These are phyloP conservation scores for Sesamia nonagrioides DNA, from an alignment of 1,140 invertebrate species.

Conservation along the genomic window DNA sequence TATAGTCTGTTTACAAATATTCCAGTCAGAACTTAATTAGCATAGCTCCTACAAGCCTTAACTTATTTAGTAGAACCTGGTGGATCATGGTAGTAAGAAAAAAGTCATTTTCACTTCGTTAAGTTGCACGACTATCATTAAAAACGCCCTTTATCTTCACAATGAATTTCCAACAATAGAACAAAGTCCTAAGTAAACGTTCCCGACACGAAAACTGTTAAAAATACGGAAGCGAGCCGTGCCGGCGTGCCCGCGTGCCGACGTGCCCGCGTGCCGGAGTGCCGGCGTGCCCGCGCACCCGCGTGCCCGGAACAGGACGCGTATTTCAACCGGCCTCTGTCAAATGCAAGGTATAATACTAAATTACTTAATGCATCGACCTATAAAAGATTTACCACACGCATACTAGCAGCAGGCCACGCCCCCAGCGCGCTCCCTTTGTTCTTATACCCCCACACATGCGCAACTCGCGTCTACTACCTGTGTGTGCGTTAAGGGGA, in stretches of 20 bases:
- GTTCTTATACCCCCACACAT: constrained; percentile 74
- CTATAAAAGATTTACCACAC: constrained; percentile 85
- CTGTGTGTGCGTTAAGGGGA: constrained; percentile 66
- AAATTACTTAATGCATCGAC: constrained; percentile 86
- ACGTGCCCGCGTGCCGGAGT: background rate
- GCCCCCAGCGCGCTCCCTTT: constrained; percentile 68
- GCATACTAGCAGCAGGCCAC: constrained; percentile 69
- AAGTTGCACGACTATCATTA: background rate
- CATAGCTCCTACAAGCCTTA: too few species aligned
- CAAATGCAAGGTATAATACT: constrained; percentile 83
- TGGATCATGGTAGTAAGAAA: too few species aligned
- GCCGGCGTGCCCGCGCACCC: background rate
- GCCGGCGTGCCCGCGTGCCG: background rate
- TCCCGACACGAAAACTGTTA: constrained; percentile 44
- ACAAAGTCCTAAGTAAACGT: constrained; percentile 36
- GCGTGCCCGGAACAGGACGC: background rate
- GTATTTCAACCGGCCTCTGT: constrained; percentile 61
- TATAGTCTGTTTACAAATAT: too few species aligned
- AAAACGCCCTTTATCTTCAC: background rate
- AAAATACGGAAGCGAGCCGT: constrained; percentile 40
- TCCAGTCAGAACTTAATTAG: too few species aligned
- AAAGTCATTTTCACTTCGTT: too few species aligned
- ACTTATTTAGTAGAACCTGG: too few species aligned
- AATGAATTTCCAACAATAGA: constrained; percentile 12
- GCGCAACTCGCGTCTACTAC: constrained; percentile 60